Conservation (phyloP, 1,140 invertebrate genomes). For the Bombus vancouverensis region DNA sequence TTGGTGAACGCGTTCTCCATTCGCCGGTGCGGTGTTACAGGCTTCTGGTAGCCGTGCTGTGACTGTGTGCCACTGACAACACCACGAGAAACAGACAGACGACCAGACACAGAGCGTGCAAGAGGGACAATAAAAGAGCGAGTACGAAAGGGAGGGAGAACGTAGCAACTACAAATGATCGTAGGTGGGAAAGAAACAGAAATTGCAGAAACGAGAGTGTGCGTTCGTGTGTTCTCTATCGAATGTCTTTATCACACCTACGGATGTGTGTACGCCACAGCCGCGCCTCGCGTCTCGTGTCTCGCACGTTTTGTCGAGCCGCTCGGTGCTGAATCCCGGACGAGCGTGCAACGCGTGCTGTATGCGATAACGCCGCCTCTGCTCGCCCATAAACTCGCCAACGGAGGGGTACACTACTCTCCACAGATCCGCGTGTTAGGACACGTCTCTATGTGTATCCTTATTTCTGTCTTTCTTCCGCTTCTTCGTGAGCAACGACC, state of each 20-base stretch:
- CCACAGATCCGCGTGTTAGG: not conserved
- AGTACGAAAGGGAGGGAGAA: not conserved
- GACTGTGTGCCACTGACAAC: conserved; percentile 7
- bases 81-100: conserved; percentile 18
- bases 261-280: not conserved
- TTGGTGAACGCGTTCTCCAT: conserved; percentile 69
- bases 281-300: conserved; percentile 9
- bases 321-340: not conserved
- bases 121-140: not conserved
- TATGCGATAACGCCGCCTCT: not conserved
- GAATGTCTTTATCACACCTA: not conserved
- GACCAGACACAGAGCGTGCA: not conserved
- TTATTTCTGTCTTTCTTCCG: not conserved
- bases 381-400: not conserved
- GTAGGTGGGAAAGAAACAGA: not conserved
- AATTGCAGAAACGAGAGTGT: not conserved
- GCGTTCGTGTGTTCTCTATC: not conserved
- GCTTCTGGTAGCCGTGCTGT: conserved; percentile 13
- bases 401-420: not conserved
- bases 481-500: not conserved
- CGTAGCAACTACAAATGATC: conserved; percentile 1
- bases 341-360: not conserved
- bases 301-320: not conserved
- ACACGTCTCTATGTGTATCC: not conserved
- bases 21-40: conserved; percentile 52